Conservation (phyloP, 2,888 invertebrate genomes). For the Danaus chrysippus region DNA sequence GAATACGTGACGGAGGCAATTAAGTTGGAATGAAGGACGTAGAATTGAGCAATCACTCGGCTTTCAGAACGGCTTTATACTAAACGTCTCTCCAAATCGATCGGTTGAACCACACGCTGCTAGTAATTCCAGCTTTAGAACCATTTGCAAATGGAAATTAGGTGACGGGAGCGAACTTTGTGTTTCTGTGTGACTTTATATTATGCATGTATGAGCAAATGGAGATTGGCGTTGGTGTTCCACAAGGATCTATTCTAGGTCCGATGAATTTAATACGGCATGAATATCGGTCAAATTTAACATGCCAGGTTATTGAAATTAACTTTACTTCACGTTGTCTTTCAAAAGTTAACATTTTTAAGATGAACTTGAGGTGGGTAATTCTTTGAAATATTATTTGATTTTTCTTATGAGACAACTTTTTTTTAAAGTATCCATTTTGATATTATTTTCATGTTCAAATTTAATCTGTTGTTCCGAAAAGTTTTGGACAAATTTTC, state of each 20-base stretch:
- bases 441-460: too few relatives aligned
- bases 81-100: conserved; percentile 42
- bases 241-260: conserved; percentile 2
- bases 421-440: too few relatives aligned
- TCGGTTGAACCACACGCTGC: conserved; percentile 51
- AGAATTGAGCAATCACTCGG: conserved; percentile 46
- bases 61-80: conserved; percentile 56
- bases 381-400: too few relatives aligned
- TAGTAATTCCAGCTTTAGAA: conserved; percentile 66
- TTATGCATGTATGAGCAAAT: conserved; percentile 14
- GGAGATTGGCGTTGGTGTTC: conserved; percentile 13
- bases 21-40: conserved; percentile 25
- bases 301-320: too few relatives aligned
- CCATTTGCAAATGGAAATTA: conserved; percentile 67
- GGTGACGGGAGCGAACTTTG: conserved; percentile 38
- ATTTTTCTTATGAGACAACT: too few relatives aligned
- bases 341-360: too few relatives aligned
- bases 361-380: too few relatives aligned
- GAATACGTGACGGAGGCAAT: conserved; percentile 38
- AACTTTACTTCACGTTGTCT: too few relatives aligned
- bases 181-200: conserved; percentile 12
- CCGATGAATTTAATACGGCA: background rate
- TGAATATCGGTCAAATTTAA: background rate
- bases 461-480: too few relatives aligned
- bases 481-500: too few relatives aligned